Evolutionary conservation across 2,888 invertebrate species (phyloP).

Genomic region (Eristalis tenax): DNA sequence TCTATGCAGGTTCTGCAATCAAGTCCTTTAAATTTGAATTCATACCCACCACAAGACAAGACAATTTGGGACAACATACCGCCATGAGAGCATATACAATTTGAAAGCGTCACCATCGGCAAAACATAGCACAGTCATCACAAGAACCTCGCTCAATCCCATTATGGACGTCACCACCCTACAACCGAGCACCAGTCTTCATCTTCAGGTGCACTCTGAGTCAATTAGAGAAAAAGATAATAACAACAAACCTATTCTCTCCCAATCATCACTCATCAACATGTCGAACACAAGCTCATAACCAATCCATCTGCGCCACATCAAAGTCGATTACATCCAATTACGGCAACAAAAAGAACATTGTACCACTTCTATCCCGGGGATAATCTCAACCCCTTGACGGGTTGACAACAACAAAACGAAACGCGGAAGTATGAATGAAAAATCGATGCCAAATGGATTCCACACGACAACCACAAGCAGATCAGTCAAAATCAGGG

Average conservation of each 20-base stretch:
- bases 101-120: too few species aligned
- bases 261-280: neutral
- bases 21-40: too few species aligned
- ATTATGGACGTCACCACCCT: neutral
- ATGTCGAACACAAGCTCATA: neutral
- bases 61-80: too few species aligned
- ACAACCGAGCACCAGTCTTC: neutral
- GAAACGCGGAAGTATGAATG: conserved; percentile 49
- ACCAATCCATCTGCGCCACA: neutral
- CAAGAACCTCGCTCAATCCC: neutral
- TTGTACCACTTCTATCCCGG: neutral
- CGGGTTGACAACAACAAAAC: neutral
- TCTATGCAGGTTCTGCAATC: too few species aligned
- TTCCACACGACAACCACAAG: conserved; percentile 46
- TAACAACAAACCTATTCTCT: neutral
- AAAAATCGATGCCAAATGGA: conserved; percentile 61
- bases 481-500: conserved; percentile 71
- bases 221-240: neutral
- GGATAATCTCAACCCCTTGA: neutral
- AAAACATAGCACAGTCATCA: too few species aligned
- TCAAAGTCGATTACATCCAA: neutral
- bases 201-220: neutral
- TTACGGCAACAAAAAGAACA: conserved; percentile 1
- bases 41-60: too few species aligned
- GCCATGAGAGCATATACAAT: too few species aligned